These are phyloP conservation scores for fruit fly (Drosophila melanogaster) DNA, from an alignment of 1,140 invertebrate genomes.

Conservation along the genomic window Release_6_plus_ISO1_MT NC_004354.4:20326501-20327000, in stretches of 20 bases:
- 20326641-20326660: background rate
- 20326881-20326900: background rate
- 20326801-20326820: background rate
- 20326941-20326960: slow-evolving; percentile 33
- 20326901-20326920: slow-evolving; percentile 13
- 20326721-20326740: background rate
- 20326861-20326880: background rate
- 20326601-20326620: background rate
- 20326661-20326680: too few relatives aligned
- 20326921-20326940: slow-evolving; percentile 46
- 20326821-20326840: slow-evolving; percentile 3
- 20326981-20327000: slow-evolving; percentile 3
- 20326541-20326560: too few relatives aligned
- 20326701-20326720: background rate
- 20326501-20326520: too few relatives aligned
- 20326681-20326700: background rate
- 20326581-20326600: background rate
- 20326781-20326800: background rate
- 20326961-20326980: background rate
- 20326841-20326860: background rate
- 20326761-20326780: slow-evolving; percentile 11
- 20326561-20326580: too few relatives aligned
- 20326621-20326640: too few relatives aligned
- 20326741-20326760: slow-evolving; percentile 5
- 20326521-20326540: too few relatives aligned